Evolutionary conservation across 2,888 invertebrate genomes (phyloP).

Genomic region (Conomelus anceps): DNA sequence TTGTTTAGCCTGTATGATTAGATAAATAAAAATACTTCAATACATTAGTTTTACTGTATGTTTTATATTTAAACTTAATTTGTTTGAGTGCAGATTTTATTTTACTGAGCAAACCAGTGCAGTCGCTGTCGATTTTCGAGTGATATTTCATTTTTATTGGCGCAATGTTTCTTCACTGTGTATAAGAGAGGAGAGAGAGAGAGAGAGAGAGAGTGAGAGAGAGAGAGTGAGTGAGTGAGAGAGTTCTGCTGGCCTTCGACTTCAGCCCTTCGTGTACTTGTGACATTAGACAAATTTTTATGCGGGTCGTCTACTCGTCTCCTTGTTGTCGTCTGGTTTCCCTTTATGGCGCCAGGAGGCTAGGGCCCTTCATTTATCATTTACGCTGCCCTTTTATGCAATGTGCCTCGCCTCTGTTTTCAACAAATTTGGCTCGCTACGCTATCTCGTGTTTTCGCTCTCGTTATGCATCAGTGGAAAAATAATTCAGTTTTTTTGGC

Average conservation of each 20-base stretch:
- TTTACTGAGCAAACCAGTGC: neutral
- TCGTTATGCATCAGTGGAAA: neutral
- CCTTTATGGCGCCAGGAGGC: neutral
- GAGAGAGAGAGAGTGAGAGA: neutral
- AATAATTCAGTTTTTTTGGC: neutral
- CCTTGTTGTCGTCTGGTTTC: neutral
- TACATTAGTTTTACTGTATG: neutral
- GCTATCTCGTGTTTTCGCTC: neutral
- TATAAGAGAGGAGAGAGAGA: neutral
- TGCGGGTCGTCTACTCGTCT: neutral
- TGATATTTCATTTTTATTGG: constrained; percentile 15
- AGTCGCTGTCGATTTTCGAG: neutral
- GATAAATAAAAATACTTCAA: too few relatives aligned
- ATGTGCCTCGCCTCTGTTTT: neutral
- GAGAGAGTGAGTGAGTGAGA: too few relatives aligned
- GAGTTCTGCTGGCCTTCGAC: neutral
- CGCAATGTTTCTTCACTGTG: neutral
- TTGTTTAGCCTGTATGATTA: too few relatives aligned
- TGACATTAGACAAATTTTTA: neutral
- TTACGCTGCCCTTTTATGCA: neutral
- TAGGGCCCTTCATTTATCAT: neutral
- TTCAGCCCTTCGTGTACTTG: neutral
- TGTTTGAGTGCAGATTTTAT: neutral
- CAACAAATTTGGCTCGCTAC: neutral
- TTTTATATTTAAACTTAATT: neutral